phyloP scores from a whole-genome alignment of 1,140 invertebrate genomes.

The Scaptomyza hsui region DNA sequence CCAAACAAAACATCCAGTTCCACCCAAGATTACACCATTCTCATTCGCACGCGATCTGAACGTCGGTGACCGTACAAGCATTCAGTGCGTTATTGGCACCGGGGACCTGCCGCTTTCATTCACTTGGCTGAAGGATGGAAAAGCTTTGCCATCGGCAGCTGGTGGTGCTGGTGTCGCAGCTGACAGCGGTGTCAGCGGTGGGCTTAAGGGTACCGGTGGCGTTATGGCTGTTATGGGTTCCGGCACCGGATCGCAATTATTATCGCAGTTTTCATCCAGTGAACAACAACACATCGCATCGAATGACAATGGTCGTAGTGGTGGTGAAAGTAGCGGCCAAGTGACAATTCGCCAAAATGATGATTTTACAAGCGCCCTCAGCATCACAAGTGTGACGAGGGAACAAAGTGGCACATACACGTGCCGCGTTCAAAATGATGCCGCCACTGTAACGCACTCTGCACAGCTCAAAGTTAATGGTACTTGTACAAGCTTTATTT shows the following conservation, averaged over 20 bases:
- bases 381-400: constrained; percentile 87
- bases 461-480: constrained; percentile 87
- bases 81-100: constrained; percentile 88
- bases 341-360: constrained; percentile 88
- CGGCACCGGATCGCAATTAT: constrained; percentile 27
- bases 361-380: constrained; percentile 87
- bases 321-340: constrained; percentile 83
- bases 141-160: constrained; percentile 66
- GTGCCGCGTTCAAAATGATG: constrained; percentile 87
- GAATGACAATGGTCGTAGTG: constrained; percentile 68
- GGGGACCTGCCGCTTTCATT: constrained; percentile 89
- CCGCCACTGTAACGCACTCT: constrained; percentile 86
- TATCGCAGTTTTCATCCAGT: constrained; percentile 31
- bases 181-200: constrained; percentile 63
- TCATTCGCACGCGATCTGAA: constrained; percentile 88
- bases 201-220: constrained; percentile 70
- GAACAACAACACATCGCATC: constrained; percentile 19
- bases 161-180: constrained; percentile 16
- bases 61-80: constrained; percentile 88
- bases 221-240: constrained; percentile 46
- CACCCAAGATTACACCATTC: constrained; percentile 88
- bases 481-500: constrained; percentile 72
- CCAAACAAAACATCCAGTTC: constrained; percentile 85
- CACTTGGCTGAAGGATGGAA: constrained; percentile 89
- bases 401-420: constrained; percentile 90